Evolutionary conservation across 35 echinoderm and acorn worm species (phyloP).

Genomic region (Acanthaster planci): DNA sequence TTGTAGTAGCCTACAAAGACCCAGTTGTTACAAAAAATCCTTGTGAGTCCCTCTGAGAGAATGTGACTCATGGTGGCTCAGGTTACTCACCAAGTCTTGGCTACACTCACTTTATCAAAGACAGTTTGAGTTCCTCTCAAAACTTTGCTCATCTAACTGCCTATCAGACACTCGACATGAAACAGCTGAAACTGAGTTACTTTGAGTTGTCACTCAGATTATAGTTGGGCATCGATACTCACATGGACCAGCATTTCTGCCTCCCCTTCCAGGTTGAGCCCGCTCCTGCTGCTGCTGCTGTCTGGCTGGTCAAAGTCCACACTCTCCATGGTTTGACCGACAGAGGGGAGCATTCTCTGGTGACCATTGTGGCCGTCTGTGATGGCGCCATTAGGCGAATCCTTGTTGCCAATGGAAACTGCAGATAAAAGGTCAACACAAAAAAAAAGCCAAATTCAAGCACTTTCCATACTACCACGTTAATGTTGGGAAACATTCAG

Average conservation of each 20-base stretch:
- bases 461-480: too few relatives aligned
- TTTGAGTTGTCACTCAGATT: background rate
- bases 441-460: background rate
- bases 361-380: background rate
- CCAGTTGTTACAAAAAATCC: too few relatives aligned
- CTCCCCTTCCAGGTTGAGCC: constrained; percentile 34
- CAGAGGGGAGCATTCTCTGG: background rate
- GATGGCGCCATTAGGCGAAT: background rate
- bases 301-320: background rate
- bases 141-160: too few relatives aligned
- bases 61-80: too few relatives aligned
- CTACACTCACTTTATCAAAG: too few relatives aligned
- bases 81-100: too few relatives aligned
- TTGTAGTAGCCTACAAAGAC: too few relatives aligned
- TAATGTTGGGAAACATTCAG: too few relatives aligned
- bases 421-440: background rate
- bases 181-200: background rate
- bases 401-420: background rate
- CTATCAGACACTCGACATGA: background rate
- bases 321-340: background rate
- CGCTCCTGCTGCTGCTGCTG: background rate
- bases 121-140: too few relatives aligned
- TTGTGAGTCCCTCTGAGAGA: too few relatives aligned
- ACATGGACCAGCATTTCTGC: constrained; percentile 55
- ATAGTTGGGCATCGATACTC: background rate